Conservation (phyloP, 2,113 vertebrate species). For the Australoheros scitulus region DNA sequence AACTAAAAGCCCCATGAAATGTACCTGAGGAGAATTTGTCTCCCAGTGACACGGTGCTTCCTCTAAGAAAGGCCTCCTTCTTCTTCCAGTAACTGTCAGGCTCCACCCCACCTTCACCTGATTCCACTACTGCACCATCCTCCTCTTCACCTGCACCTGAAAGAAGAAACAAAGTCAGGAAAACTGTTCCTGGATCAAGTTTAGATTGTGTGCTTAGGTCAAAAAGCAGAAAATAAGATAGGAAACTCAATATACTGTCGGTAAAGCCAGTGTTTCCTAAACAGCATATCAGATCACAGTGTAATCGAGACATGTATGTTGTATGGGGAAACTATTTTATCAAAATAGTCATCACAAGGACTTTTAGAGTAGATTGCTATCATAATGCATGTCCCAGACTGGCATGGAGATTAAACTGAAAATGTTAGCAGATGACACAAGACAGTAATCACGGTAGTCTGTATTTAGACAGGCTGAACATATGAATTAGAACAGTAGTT, state of each 20-base stretch:
- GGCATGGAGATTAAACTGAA: background rate
- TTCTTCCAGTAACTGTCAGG: conserved; percentile 79
- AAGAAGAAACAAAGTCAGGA: background rate
- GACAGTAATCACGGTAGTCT: background rate
- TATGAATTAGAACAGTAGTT: background rate
- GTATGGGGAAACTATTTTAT: conserved; percentile 34
- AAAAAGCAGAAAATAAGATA: background rate
- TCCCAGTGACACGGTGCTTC: conserved; percentile 75
- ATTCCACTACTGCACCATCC: conserved; percentile 47
- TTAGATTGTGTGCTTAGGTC: background rate
- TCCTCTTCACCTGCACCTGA: conserved; percentile 65
- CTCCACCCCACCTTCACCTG: conserved; percentile 65
- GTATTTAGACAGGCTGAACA: background rate
- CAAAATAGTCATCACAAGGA: background rate
- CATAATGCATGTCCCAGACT: background rate
- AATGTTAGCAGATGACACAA: conserved; percentile 35
- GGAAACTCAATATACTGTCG: background rate
- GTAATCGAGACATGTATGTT: background rate
- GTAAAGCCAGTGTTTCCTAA: conserved; percentile 30
- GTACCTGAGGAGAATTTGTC: conserved; percentile 85
- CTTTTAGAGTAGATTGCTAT: background rate
- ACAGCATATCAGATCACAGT: background rate
- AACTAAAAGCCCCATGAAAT: background rate
- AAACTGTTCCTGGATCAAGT: background rate
- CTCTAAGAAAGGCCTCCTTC: conserved; percentile 73